phyloP scores from a whole-genome alignment of 2,888 invertebrate genomes.

The Kuschelorhynchus macadamiae region DNA sequence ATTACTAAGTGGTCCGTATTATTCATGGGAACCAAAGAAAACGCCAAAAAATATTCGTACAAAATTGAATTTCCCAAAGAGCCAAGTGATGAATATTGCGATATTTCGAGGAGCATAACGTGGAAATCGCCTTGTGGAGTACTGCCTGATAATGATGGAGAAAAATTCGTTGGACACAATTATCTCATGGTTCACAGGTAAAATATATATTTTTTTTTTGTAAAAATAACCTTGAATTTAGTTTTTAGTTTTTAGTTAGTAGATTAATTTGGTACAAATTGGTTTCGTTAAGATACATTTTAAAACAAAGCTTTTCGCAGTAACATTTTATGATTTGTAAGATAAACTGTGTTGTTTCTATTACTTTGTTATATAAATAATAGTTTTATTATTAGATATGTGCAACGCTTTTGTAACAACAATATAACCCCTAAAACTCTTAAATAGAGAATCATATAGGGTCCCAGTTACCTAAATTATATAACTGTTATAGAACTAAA shows the following conservation, averaged over 20 bases:
- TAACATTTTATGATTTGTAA: background rate
- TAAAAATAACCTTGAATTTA: background rate
- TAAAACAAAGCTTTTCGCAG: background rate
- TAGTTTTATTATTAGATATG: too few relatives aligned
- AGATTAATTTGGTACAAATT: too few relatives aligned
- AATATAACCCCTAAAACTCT: too few relatives aligned
- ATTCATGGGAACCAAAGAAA: slow-evolving; percentile 48
- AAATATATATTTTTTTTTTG: too few relatives aligned
- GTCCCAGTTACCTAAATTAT: too few relatives aligned
- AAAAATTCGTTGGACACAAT: slow-evolving; percentile 42
- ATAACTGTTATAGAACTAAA: too few relatives aligned
- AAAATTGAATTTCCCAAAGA: slow-evolving; percentile 49
- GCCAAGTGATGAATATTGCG: background rate
- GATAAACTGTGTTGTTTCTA: background rate
- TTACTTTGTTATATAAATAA: too few relatives aligned
- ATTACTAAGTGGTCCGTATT: slow-evolving; percentile 51
- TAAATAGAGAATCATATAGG: too few relatives aligned
- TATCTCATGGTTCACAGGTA: slow-evolving; percentile 49
- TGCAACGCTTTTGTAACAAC: too few relatives aligned
- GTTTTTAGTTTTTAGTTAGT: too few relatives aligned
- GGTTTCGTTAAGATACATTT: too few relatives aligned
- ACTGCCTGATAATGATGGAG: slow-evolving; percentile 34
- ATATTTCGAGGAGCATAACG: slow-evolving; percentile 19
- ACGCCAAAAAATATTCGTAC: slow-evolving; percentile 46
- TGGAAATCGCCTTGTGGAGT: slow-evolving; percentile 48